A percentile compares a stretch with the other conserved stretches of the same genome.
phyloP scores from a whole-genome alignment of 2,888 invertebrate species.

The Stenodema calcarata region DNA sequence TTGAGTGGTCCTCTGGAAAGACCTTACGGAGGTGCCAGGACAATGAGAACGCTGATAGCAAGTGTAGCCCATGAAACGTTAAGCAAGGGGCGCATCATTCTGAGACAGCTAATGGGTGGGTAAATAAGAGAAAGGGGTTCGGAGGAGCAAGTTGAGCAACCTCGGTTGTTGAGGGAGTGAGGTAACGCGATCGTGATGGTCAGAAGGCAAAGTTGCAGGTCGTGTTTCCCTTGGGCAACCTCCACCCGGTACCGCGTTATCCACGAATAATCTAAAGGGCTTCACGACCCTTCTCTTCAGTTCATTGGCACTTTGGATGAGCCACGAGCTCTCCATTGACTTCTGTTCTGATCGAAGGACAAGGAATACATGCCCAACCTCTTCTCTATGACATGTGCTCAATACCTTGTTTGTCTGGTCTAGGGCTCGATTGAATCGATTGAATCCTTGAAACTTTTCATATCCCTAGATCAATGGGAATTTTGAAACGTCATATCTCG shows the following conservation, averaged over 20 bases:
- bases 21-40: neutral
- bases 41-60: neutral
- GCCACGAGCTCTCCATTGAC: neutral
- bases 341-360: neutral
- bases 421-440: too few species aligned
- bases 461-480: too few species aligned
- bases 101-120: slow-evolving; percentile 39
- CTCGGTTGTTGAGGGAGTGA: slow-evolving; percentile 20
- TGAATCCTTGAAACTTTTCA: too few species aligned
- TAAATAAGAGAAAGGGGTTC: slow-evolving; percentile 47
- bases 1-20: neutral
- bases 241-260: neutral
- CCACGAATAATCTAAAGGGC: slow-evolving; percentile 2
- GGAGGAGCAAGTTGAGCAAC: slow-evolving; percentile 17
- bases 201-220: slow-evolving; percentile 42
- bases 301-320: neutral
- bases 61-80: neutral
- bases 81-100: slow-evolving; percentile 13
- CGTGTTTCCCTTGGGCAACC: slow-evolving; percentile 7
- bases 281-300: neutral
- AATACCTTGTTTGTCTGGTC: too few species aligned
- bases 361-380: neutral
- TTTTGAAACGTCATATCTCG: too few species aligned
- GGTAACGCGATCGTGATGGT: slow-evolving; percentile 43
- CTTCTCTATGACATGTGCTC: neutral